Percentiles rank a stretch among this genome's conserved stretches.
phyloP scores from a whole-genome alignment of 2,113 vertebrate species.

The Eclectus roratus region DNA sequence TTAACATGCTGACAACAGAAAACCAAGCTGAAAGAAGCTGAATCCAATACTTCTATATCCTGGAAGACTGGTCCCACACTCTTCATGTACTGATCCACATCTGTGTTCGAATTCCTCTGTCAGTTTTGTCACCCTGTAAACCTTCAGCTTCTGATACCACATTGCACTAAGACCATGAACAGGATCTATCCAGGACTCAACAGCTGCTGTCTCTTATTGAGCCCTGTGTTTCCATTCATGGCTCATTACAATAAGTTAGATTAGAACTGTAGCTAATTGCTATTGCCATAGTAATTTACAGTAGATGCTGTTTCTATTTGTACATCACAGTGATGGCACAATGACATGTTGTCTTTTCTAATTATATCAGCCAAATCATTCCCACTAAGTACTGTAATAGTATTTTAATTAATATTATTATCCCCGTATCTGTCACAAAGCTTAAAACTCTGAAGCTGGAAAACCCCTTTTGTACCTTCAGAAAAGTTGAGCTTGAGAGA shows the following conservation, averaged over 20 bases:
- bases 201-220: background rate
- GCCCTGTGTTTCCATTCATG: slow-evolving; percentile 18
- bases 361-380: slow-evolving; percentile 52
- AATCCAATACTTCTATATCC: background rate
- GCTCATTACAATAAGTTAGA: slow-evolving; percentile 48
- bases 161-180: background rate
- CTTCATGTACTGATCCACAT: background rate
- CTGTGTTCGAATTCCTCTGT: background rate
- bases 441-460: background rate
- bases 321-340: slow-evolving; percentile 4
- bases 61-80: background rate
- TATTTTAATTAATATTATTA: slow-evolving; percentile 59
- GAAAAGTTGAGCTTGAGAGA: background rate
- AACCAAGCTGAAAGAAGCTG: background rate
- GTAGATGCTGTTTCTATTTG: slow-evolving; percentile 31
- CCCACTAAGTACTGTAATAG: slow-evolving; percentile 20
- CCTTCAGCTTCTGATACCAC: rapidly evolving
- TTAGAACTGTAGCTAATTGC: slow-evolving; percentile 31
- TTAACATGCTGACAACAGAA: background rate
- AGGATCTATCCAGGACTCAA: background rate
- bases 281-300: slow-evolving; percentile 15
- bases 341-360: slow-evolving; percentile 59
- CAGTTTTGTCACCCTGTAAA: background rate
- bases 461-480: background rate
- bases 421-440: background rate